Conservation (phyloP, 2,888 invertebrate genomes). For the Helleia helle region DNA sequence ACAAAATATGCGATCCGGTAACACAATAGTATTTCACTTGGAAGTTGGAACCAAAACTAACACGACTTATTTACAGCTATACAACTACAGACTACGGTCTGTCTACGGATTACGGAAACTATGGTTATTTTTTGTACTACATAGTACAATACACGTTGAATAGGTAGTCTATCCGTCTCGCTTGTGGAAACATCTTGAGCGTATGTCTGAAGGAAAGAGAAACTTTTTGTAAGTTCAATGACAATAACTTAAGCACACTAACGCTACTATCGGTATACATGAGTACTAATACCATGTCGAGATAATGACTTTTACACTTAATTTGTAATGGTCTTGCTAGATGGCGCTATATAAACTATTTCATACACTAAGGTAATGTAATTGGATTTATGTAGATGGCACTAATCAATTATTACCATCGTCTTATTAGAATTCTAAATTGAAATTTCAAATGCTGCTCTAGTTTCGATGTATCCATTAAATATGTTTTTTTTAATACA, state of each 20-base stretch:
- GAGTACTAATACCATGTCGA: not conserved
- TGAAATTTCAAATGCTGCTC: too few species aligned
- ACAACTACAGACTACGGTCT: conserved; percentile 1
- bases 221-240: conserved; percentile 1
- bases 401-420: not conserved
- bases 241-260: not conserved
- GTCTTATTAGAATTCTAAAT: too few species aligned
- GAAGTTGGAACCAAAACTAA: too few species aligned
- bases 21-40: conserved; percentile 42
- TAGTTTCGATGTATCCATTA: too few species aligned
- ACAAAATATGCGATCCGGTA: conserved; percentile 16
- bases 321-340: conserved; percentile 6
- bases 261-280: conserved; percentile 8
- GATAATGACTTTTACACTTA: not conserved
- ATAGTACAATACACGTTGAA: conserved; percentile 24
- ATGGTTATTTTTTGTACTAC: too few species aligned
- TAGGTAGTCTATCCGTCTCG: conserved; percentile 36
- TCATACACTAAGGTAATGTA: too few species aligned
- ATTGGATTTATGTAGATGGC: not conserved
- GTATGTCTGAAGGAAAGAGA: conserved; percentile 12
- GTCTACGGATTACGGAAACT: too few species aligned
- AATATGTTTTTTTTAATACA: too few species aligned
- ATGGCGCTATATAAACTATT: not conserved
- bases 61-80: not conserved
- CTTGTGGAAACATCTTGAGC: not conserved